phyloP scores from a whole-genome alignment of 2,797 vertebrate species.

The Garrulus glandarius region DNA sequence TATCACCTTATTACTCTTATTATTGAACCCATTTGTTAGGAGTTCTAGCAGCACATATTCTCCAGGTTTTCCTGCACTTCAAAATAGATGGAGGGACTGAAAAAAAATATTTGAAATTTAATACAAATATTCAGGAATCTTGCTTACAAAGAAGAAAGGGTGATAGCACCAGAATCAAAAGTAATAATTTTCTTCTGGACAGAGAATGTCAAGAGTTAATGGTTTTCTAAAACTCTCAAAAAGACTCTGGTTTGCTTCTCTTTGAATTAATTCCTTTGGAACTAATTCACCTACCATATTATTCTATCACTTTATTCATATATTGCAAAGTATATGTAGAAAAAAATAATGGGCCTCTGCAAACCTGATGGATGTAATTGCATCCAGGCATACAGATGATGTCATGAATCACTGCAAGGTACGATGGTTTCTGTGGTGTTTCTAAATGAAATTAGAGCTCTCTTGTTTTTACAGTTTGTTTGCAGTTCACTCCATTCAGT shows the following conservation, averaged over 20 bases:
- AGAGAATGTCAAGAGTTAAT: not conserved
- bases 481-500: not conserved
- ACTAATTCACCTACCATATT: not conserved
- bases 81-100: not conserved
- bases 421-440: conserved; percentile 31
- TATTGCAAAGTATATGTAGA: not conserved
- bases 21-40: not conserved
- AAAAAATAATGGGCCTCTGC: not conserved
- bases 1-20: not conserved
- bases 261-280: not conserved
- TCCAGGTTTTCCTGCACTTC: not conserved
- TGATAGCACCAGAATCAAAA: not conserved
- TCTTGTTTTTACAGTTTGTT: conserved; percentile 20
- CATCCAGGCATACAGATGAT: not conserved
- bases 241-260: not conserved
- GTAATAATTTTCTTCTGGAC: not conserved
- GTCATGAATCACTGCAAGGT: not conserved
- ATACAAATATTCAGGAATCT: not conserved
- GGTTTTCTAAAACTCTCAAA: not conserved
- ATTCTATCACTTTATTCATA: not conserved
- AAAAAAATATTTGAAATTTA: not conserved
- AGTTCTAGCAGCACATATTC: not conserved
- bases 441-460: not conserved
- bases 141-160: not conserved
- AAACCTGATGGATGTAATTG: not conserved